Evolutionary conservation across 2,113 vertebrate species (phyloP), one percentile per base, ranked within the genome.

Genomic region (Xenopus laevis): DNA sequence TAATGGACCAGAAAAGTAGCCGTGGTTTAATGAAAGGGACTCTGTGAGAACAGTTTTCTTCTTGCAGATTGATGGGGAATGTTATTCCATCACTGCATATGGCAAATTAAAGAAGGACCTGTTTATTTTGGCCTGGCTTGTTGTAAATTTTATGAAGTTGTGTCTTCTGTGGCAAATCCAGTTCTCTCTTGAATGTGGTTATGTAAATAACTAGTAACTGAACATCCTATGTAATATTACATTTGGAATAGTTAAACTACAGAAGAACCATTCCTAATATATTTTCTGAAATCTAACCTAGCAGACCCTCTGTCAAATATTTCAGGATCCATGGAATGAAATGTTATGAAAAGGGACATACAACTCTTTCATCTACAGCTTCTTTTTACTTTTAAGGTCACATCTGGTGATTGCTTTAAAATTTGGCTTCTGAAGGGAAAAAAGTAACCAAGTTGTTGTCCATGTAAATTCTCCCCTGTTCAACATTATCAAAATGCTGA

Each of bases 221-320:
- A 27, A 64, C 73, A 69, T 75, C 73, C 74, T 76, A 76, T 76
- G 74, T 69, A 76, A 70, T 64, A 69, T 76, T 76, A 70, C 74
- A 58, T 64, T 69, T n/a, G 20, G 27, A 70, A 23, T 46, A 61
- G 55, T 70, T 10, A n/a, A 70, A 61, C 65, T 61, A 76, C 68
- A 64, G 47, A 62, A 76, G 58, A 68, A 15, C 58, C 50, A 57
- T 75, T 62, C 58, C 57, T 59, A 17, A 68, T 46, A 20, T 59
- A 68, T 75, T 55, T 70, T 53, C 59, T 70, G n/a, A 69, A 76
- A 76, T 57, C 47, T 70, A 64, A 57, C 66, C 10, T 62, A 33
- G 30, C 46, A 46, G 50, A 46, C 13, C n/a, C 50, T n/a, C 66
- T 55, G 59, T 55, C 27, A 69, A 63, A 76, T 68, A 53, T 68